Conservation (phyloP, 2,113 vertebrate species). For the Eira barbara region DNA sequence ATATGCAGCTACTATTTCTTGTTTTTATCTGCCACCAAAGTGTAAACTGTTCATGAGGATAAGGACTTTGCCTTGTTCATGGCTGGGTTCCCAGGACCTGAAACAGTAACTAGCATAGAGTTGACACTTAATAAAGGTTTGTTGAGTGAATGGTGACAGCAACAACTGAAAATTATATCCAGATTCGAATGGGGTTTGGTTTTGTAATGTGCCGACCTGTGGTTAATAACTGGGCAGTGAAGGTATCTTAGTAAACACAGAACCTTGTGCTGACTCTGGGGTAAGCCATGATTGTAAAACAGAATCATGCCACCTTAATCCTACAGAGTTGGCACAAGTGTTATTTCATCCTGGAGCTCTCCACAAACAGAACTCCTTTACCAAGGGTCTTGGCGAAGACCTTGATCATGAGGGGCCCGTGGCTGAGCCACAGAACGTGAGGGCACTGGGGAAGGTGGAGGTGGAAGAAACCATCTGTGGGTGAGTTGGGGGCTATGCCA, state of each 20-base stretch:
- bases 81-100: neutral
- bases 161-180: too few relatives aligned
- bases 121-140: neutral
- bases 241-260: neutral
- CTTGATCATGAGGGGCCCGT: neutral
- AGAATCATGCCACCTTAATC: neutral
- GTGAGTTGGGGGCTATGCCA: rapidly evolving
- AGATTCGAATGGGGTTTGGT: neutral
- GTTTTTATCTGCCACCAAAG: neutral
- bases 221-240: rapidly evolving
- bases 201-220: neutral
- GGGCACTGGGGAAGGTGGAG: neutral
- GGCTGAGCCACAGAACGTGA: rapidly evolving
- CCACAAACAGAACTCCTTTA: neutral
- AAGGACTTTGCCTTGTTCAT: neutral
- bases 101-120: neutral
- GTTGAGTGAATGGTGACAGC: too few relatives aligned
- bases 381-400: rapidly evolving
- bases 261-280: too few relatives aligned
- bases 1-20: neutral
- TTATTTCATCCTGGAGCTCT: neutral
- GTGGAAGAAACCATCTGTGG: neutral
- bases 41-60: rapidly evolving
- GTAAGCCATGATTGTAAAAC: neutral
- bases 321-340: neutral